These are phyloP conservation scores for Cyrtonyx montezumae DNA, from an alignment of 2,113 vertebrate species.

Conservation along the genomic window DNA sequence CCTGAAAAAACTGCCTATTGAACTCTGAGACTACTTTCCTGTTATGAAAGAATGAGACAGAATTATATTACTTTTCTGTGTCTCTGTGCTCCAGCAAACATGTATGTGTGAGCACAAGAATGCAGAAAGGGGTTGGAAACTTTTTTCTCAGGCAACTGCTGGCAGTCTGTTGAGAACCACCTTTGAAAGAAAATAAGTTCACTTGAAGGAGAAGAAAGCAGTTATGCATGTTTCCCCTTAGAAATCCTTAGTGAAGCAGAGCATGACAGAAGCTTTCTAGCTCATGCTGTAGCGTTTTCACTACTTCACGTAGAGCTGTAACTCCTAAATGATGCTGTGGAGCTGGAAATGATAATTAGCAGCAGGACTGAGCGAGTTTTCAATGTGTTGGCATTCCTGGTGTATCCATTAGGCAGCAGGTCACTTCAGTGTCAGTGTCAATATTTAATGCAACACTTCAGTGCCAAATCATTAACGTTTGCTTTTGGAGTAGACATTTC, in stretches of 20 bases:
- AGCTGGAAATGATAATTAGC: neutral
- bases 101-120: neutral
- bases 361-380: rapidly evolving
- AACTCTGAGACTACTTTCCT: neutral
- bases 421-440: neutral
- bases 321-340: neutral
- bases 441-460: neutral
- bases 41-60: neutral
- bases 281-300: neutral
- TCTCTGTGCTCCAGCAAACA: neutral
- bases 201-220: neutral
- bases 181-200: neutral
- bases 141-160: neutral
- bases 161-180: neutral
- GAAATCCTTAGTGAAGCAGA: neutral
- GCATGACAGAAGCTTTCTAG: neutral
- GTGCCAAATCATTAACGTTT: neutral
- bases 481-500: neutral
- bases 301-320: neutral
- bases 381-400: rapidly evolving
- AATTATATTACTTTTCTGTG: neutral
- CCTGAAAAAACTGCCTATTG: neutral
- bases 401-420: neutral
- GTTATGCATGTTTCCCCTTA: neutral
- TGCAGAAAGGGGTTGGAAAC: neutral